Percentiles rank a stretch among this genome's conserved stretches.
Evolutionary conservation across 2,797 vertebrate genomes (phyloP).

Genomic region (Thunnus albacares): DNA sequence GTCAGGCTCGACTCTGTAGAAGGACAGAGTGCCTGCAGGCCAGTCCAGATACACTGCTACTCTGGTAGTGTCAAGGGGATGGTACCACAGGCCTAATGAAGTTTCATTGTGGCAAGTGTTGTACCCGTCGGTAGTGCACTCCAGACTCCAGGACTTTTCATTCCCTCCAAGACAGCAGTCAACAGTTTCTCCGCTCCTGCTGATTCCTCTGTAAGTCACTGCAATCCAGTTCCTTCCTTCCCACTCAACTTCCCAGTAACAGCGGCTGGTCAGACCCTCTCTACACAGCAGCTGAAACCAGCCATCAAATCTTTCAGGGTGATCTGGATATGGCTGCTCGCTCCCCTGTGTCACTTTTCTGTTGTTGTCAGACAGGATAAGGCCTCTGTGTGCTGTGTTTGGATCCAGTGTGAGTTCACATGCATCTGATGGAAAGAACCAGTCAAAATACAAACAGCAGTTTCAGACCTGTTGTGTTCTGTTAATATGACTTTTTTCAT

Average conservation of each 20-base stretch:
- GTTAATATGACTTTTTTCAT: background rate
- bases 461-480: background rate
- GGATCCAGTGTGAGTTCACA: conserved; percentile 18
- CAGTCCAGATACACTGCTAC: too few relatives aligned
- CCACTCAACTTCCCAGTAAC: conserved; percentile 25
- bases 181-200: background rate
- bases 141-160: conserved; percentile 14
- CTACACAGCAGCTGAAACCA: conserved; percentile 12
- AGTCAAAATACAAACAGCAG: background rate
- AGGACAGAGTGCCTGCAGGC: too few relatives aligned
- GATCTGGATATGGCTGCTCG: background rate
- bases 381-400: conserved; percentile 18
- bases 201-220: conserved; percentile 20
- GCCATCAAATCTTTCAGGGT: conserved; percentile 6
- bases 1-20: too few relatives aligned
- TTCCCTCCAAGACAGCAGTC: conserved; percentile 7
- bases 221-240: background rate
- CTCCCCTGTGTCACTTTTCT: background rate
- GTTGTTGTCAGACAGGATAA: background rate
- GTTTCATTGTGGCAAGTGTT: background rate
- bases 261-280: conserved; percentile 7
- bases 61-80: background rate
- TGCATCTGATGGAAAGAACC: conserved; percentile 8
- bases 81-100: rapidly evolving
- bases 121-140: background rate